These are phyloP conservation scores for Falco punctatus DNA, from an alignment of 2,113 vertebrate genomes.

Conservation along the genomic window DNA sequence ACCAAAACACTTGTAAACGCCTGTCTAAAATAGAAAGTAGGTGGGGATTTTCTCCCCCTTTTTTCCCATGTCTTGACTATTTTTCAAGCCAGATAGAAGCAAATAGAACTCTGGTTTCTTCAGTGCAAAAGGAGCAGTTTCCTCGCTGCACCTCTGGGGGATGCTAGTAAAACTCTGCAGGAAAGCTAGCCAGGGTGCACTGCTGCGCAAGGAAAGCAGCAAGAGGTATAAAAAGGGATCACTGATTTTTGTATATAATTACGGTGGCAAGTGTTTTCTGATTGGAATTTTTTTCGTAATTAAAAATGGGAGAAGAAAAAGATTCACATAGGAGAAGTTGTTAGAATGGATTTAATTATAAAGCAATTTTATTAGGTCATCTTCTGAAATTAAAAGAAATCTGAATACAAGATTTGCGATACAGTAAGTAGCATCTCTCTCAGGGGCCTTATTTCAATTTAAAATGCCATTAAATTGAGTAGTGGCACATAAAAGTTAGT, in stretches of 20 bases:
- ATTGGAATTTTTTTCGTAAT: conserved; percentile 3
- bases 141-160: neutral
- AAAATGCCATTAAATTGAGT: conserved; percentile 65
- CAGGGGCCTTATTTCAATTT: conserved; percentile 53
- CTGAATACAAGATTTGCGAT: conserved; percentile 48
- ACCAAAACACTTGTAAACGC: neutral
- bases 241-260: neutral
- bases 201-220: neutral
- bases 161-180: neutral
- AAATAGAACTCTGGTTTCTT: neutral
- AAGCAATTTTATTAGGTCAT: conserved; percentile 67
- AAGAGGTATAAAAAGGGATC: neutral
- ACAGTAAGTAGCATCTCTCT: conserved; percentile 47
- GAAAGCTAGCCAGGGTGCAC: neutral
- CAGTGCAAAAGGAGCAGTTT: neutral
- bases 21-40: neutral
- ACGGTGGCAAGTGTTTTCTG: neutral
- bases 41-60: neutral
- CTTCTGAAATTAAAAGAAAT: conserved; percentile 64
- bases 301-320: conserved; percentile 11
- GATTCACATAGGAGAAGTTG: conserved; percentile 11
- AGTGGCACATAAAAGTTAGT: conserved; percentile 53
- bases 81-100: neutral
- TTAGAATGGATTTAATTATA: conserved; percentile 58
- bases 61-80: neutral